Conservation (phyloP, 2,113 vertebrate genomes). For the Nothocercus julius region DNA sequence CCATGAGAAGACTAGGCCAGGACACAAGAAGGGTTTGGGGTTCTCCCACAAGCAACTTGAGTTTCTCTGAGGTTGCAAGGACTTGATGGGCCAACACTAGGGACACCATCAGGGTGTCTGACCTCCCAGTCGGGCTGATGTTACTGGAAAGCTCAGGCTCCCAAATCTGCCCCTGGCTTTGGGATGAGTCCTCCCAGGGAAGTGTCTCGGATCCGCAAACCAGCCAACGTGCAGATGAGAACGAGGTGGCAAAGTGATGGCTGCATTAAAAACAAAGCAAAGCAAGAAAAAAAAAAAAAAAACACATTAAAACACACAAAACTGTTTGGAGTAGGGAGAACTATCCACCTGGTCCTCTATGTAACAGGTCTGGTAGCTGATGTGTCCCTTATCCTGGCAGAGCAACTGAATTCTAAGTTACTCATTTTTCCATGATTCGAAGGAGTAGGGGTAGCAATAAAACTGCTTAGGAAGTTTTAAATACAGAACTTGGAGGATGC, state of each 20-base stretch:
- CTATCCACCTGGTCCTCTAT: background rate
- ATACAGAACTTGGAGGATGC: conserved; percentile 7
- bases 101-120: background rate
- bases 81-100: background rate
- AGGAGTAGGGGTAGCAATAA: background rate
- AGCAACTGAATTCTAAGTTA: conserved; percentile 20
- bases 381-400: fast-evolving
- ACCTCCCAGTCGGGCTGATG: background rate
- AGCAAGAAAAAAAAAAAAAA: background rate
- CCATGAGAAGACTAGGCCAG: background rate
- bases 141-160: conserved; percentile 8
- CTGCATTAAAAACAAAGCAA: conserved; percentile 3
- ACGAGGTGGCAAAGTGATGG: conserved; percentile 14
- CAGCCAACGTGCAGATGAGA: background rate
- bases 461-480: conserved; percentile 44
- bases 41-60: background rate
- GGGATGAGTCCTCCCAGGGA: background rate
- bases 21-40: background rate
- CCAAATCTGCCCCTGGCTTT: conserved; percentile 2
- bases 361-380: background rate
- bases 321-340: background rate
- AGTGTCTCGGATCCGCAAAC: background rate
- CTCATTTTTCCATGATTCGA: background rate
- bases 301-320: background rate
- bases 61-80: background rate